Conservation (phyloP, 2,797 vertebrate species). For the Pteropus rufus region DNA sequence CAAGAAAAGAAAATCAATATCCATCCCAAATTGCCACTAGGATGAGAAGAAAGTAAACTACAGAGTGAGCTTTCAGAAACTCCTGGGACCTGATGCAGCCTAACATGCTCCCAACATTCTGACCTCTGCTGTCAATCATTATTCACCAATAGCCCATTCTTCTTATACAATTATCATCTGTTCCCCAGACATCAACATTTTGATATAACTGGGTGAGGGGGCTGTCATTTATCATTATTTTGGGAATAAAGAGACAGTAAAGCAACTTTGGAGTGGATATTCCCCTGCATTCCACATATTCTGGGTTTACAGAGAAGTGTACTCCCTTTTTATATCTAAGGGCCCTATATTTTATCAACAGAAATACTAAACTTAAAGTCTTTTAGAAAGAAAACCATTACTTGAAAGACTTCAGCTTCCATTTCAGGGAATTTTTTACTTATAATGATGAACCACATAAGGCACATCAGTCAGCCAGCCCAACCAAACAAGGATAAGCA, state of each 20-base stretch:
- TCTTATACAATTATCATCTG: constrained; percentile 52
- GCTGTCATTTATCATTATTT: constrained; percentile 78
- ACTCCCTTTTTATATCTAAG: not conserved
- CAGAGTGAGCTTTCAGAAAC: constrained; percentile 87
- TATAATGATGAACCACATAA: not conserved
- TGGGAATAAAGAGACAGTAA: constrained; percentile 60
- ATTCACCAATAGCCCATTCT: constrained; percentile 55
- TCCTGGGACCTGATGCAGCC: constrained; percentile 82
- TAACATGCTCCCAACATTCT: constrained; percentile 84
- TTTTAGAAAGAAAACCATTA: not conserved
- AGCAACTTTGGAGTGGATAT: constrained; percentile 30
- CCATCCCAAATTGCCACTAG: not conserved
- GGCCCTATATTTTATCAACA: not conserved
- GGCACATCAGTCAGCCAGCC: not conserved
- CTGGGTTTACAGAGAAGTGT: not conserved
- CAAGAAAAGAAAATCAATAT: not conserved
- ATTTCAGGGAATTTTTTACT: not conserved
- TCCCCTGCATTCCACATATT: not conserved
- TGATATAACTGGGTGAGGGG: constrained; percentile 47
- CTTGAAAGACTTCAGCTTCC: not conserved
- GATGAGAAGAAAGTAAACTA: constrained; percentile 74
- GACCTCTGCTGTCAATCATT: constrained; percentile 87
- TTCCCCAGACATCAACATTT: constrained; percentile 46
- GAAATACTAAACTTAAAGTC: not conserved
- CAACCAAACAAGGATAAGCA: not conserved